Evolutionary conservation across 2,888 invertebrate species (phyloP), one percentile per base, ranked within the genome.

Genomic region (Beris chalybata): DNA sequence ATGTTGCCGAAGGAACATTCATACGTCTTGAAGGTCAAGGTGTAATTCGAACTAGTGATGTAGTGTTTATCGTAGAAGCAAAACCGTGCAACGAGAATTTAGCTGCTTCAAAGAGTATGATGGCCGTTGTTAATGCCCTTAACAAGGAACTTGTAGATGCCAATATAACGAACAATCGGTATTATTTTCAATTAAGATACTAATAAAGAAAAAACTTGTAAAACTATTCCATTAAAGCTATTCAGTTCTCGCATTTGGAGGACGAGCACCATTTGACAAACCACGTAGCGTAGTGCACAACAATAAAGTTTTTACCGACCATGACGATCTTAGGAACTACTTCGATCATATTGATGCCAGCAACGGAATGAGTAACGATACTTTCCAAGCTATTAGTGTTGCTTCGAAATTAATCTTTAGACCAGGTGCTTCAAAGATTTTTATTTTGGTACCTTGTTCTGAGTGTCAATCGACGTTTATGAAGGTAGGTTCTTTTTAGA

Each of bases 21-120:
- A 82, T 87, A 61, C 84, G 85, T 64, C 78, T 92, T n/a, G 82
- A 85, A 54, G 85, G 84, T 44, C 74, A 78, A 12, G 76, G 79
- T 22, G 82, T 89, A 5, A 89, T 88, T 0, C 84, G 81, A 70
- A 89, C 91, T 4, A 89, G 90, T 3, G 97, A 97, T 79, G 84
- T 95, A 0, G 92, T 96, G 63, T 92, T 97, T 78, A 87, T 97
- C 63, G 85, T 96, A 0, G 95, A 97, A 76, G 93, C 94, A 2
- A 90, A 91, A 72, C 82, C 84, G 5, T 96, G 96, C 78, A 96
- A 95, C 81, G 83, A 83, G 70, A 86, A 89, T 71, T 78, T 92
- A 1, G 83, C 85, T 45, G 83, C 83, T 66, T 84, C 82, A 64
- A 88, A 87, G 74, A 91, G 88, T 72, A 85, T 93, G 59, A 89